Conservation (phyloP, 2,888 invertebrate species). For the Drosophila affinis region DNA sequence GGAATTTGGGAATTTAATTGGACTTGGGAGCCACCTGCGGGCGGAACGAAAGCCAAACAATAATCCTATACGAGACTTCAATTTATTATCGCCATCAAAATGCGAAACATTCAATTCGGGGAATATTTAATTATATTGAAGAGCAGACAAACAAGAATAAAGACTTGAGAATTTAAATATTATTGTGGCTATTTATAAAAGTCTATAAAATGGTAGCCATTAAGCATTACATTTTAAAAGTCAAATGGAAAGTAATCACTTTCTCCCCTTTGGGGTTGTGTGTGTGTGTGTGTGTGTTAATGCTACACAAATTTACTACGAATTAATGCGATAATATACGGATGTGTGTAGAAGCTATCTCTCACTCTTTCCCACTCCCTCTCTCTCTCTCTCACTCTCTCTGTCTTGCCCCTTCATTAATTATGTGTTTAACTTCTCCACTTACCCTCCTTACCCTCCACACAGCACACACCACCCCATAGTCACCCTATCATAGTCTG, state of each 20-base stretch:
- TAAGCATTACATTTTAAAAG: not conserved
- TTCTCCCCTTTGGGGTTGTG: not conserved
- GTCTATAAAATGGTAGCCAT: not conserved
- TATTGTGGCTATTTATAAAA: not conserved
- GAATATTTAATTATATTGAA: not conserved
- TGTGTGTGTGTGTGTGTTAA: not conserved
- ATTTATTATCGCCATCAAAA: not conserved
- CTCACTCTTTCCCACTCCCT: too few species aligned
- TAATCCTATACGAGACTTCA: not conserved
- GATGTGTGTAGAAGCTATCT: too few species aligned
- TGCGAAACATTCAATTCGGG: not conserved
- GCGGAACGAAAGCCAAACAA: conserved; percentile 4
- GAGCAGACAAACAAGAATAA: not conserved
- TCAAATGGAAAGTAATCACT: not conserved
- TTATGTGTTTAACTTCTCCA: not conserved
- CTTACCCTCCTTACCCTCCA: too few species aligned
- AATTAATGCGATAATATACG: not conserved
- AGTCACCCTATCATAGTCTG: not conserved
- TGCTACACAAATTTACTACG: not conserved
- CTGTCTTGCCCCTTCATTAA: not conserved
- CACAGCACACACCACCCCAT: too few species aligned
- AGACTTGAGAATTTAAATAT: not conserved
- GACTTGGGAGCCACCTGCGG: conserved; percentile 38
- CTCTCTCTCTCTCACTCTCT: too few species aligned
- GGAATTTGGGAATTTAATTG: conserved; percentile 41